Conservation (phyloP, 2,888 invertebrate genomes). For the Drosophila crucigera region DNA sequence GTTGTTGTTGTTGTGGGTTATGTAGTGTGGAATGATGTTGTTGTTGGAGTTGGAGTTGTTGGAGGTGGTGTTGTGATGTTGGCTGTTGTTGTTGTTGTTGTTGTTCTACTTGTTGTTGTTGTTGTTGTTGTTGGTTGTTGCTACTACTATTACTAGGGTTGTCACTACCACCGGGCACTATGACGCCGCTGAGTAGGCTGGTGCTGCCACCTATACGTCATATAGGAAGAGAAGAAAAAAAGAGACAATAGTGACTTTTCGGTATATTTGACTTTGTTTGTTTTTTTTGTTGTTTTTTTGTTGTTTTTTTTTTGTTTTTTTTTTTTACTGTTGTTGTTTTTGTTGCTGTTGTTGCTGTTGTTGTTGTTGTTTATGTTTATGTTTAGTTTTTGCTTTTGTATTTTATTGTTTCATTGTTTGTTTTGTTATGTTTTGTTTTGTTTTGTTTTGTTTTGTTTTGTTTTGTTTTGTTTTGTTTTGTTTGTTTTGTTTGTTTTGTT, state of each 20-base stretch:
- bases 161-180: constrained; percentile 85
- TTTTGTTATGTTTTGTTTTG: no score
- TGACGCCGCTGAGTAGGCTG: constrained; percentile 85
- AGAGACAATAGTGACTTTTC: constrained; percentile 86
- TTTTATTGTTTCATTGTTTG: constrained; percentile 1
- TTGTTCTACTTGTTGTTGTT: constrained; percentile 73
- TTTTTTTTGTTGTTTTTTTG: constrained; percentile 46
- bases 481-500: neutral
- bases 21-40: constrained; percentile 73
- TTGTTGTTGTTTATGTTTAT: constrained; percentile 18
- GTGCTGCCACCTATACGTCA: constrained; percentile 85
- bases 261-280: constrained; percentile 81
- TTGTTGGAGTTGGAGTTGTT: constrained; percentile 62
- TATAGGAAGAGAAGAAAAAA: constrained; percentile 86
- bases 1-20: constrained; percentile 67
- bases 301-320: constrained; percentile 38
- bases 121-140: constrained; percentile 82
- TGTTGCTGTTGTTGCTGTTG: constrained; percentile 9
- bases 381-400: constrained; percentile 42
- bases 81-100: constrained; percentile 77
- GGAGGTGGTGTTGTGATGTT: constrained; percentile 67
- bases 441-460: no score
- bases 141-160: constrained; percentile 83
- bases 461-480: constrained; percentile 1
- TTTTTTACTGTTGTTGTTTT: constrained; percentile 32